Conservation (phyloP, 2,888 invertebrate species). For the Caenorhabditis sp. region DNA sequence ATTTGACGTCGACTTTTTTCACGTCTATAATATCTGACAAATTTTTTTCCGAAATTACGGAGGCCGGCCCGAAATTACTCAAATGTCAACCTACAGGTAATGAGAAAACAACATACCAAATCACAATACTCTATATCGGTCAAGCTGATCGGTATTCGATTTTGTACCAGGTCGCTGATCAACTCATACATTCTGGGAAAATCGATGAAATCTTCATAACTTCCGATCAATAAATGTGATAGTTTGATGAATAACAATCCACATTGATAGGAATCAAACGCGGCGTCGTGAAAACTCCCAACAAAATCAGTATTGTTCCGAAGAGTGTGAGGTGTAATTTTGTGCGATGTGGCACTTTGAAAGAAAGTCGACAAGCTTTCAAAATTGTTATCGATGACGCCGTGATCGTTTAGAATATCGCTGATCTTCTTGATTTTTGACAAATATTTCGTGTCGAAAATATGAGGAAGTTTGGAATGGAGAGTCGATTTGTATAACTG, state of each 20-base stretch:
- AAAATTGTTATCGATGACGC: not conserved
- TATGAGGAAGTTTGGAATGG: conserved; percentile 8
- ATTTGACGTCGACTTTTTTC: too few relatives aligned
- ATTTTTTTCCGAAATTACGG: too few relatives aligned
- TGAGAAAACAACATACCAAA: conserved; percentile 2
- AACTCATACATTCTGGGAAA: conserved; percentile 18
- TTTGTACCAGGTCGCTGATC: conserved; percentile 7
- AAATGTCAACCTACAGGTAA: too few relatives aligned
- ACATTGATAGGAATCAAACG: conserved; percentile 25
- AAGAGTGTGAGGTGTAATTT: not conserved
- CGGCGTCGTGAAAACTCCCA: conserved; percentile 26
- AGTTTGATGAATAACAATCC: conserved; percentile 32
- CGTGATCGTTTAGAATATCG: not conserved
- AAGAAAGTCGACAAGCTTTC: not conserved
- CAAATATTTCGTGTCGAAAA: conserved; percentile 24
- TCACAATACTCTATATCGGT: conserved; percentile 24
- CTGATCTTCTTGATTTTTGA: conserved; percentile 2
- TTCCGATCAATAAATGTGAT: conserved; percentile 19
- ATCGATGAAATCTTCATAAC: not conserved
- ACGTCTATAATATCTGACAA: too few relatives aligned
- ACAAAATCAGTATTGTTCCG: not conserved
- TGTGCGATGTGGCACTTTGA: not conserved
- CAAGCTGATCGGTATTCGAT: conserved; percentile 25
- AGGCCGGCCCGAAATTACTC: too few relatives aligned
- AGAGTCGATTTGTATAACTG: conserved; percentile 19